A percentile compares a stretch with the other conserved stretches of the same genome.
Conservation (phyloP, 2,888 invertebrate genomes). For the Eupithecia centaureata region DNA sequence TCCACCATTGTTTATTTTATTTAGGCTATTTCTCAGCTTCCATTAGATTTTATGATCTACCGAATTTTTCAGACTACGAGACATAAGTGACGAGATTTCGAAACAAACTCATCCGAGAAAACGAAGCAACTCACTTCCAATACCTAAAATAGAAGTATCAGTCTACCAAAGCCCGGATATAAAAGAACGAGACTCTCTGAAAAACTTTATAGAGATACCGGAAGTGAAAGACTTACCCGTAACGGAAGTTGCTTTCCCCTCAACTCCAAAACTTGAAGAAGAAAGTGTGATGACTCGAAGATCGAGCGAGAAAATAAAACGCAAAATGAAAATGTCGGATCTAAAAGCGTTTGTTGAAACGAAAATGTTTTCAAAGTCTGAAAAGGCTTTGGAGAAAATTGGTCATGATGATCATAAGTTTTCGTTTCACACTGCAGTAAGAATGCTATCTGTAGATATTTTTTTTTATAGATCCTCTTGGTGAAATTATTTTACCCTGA, state of each 20-base stretch:
- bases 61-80: slow-evolving; percentile 87
- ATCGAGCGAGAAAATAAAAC: slow-evolving; percentile 92
- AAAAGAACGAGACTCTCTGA: slow-evolving; percentile 86
- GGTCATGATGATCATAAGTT: slow-evolving; percentile 90
- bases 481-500: slow-evolving; percentile 20
- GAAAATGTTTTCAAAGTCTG: slow-evolving; percentile 94
- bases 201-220: slow-evolving; percentile 91
- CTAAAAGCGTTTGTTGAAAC: slow-evolving; percentile 96
- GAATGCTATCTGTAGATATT: slow-evolving; percentile 86
- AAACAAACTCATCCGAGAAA: slow-evolving; percentile 91
- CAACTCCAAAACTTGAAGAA: slow-evolving; percentile 68
- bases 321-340: slow-evolving; percentile 96
- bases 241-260: slow-evolving; percentile 79
- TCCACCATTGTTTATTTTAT: background rate
- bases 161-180: slow-evolving; percentile 91
- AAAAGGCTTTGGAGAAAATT: slow-evolving; percentile 95
- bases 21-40: background rate
- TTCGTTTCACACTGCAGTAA: slow-evolving; percentile 80
- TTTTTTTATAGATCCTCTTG: slow-evolving; percentile 49
- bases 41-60: background rate
- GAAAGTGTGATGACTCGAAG: slow-evolving; percentile 80
- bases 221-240: slow-evolving; percentile 87
- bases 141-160: slow-evolving; percentile 96
- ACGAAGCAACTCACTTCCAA: slow-evolving; percentile 96
- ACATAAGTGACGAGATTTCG: slow-evolving; percentile 93